These are phyloP conservation scores for Drosophila repleta DNA, from an alignment of 1,140 invertebrate species.

Conservation along the genomic window DNA sequence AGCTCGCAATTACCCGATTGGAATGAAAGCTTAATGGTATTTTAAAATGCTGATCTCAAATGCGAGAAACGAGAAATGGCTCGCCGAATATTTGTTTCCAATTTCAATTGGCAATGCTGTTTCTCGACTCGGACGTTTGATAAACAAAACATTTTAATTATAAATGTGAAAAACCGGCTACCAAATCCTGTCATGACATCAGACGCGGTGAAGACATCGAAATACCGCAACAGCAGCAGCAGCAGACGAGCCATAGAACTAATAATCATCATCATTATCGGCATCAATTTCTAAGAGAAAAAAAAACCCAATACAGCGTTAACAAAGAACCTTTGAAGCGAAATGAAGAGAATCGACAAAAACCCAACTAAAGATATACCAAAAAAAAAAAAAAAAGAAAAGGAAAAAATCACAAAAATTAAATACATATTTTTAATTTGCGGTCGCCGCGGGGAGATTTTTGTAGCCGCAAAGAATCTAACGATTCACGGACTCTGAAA, in stretches of 20 bases:
- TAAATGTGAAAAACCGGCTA: constrained; percentile 45
- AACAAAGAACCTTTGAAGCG: constrained; percentile 12
- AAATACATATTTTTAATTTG: constrained; percentile 39
- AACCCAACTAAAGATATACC: constrained; percentile 5
- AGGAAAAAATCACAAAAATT: constrained; percentile 5
- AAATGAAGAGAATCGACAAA: constrained; percentile 7
- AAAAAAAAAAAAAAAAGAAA: constrained; percentile 3
- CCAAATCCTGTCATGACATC: constrained; percentile 70
- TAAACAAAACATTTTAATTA: constrained; percentile 47
- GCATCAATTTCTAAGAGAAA: constrained; percentile 48
- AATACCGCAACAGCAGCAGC: constrained; percentile 23
- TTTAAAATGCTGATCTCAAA: constrained; percentile 52
- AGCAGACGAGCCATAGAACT: constrained; percentile 24
- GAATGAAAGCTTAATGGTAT: neutral
- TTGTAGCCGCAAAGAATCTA: constrained; percentile 35
- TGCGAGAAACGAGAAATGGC: constrained; percentile 12
- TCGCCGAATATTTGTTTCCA: constrained; percentile 2
- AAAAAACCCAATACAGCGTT: constrained; percentile 31
- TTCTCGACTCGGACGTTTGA: neutral
- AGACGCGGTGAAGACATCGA: constrained; percentile 37
- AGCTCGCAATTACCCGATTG: neutral
- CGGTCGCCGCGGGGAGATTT: constrained; percentile 22
- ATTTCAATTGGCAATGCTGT: neutral
- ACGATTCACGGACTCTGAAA: constrained; percentile 28
- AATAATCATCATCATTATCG: constrained; percentile 61